Conservation (phyloP, 2,113 vertebrate genomes). For the Zootoca vivipara region DNA sequence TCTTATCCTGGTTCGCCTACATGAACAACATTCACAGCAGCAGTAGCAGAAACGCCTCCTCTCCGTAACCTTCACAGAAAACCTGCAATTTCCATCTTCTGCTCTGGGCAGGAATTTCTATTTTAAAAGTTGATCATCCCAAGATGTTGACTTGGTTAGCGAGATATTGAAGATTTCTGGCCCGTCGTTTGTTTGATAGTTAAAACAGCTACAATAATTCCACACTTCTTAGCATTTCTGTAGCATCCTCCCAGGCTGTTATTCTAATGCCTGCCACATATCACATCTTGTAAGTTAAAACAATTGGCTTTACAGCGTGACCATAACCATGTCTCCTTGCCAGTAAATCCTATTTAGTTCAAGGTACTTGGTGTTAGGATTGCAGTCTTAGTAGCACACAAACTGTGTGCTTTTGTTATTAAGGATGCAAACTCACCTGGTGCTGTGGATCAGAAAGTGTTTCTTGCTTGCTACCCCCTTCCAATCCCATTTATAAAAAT, state of each 20-base stretch:
- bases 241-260: no score
- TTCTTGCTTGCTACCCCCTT: background rate
- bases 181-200: background rate
- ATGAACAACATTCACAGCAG: background rate
- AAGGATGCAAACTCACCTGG: no score
- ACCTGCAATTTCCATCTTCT: background rate
- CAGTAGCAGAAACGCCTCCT: accelerated
- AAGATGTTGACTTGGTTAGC: background rate
- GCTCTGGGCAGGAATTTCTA: accelerated
- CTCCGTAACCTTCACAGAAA: background rate
- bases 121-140: background rate
- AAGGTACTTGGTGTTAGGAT: no score
- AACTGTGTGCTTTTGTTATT: background rate
- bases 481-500: background rate
- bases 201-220: background rate
- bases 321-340: no score
- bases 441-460: background rate
- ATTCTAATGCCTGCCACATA: no score
- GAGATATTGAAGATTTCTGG: background rate
- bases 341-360: no score
- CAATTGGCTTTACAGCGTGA: background rate
- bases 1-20: background rate
- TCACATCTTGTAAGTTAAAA: background rate
- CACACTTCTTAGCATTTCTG: background rate
- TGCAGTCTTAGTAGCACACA: background rate